phyloP scores from a whole-genome alignment of 2,113 vertebrate genomes.

The Salvelinus namaycush region DNA sequence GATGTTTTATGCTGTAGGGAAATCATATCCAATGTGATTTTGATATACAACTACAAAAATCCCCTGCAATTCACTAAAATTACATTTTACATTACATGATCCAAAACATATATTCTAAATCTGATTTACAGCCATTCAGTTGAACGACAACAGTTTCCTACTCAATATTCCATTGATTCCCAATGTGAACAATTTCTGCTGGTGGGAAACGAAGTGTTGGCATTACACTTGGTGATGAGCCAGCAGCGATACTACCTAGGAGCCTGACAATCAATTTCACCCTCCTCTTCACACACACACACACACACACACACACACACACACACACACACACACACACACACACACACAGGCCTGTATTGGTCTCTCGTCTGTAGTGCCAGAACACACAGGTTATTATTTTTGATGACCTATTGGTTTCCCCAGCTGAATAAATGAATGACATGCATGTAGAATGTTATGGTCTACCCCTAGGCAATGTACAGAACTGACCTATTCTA shows the following conservation, averaged over 20 bases:
- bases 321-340: no score
- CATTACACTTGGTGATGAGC: no score
- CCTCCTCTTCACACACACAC: no score
- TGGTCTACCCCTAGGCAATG: conserved; percentile 28
- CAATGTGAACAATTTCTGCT: conserved; percentile 44
- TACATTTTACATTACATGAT: not conserved
- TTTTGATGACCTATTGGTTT: conserved; percentile 64
- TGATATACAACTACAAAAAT: no score
- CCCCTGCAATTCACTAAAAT: not conserved
- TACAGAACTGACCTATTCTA: conserved; percentile 40
- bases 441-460: conserved; percentile 40
- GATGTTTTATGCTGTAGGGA: no score
- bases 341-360: no score
- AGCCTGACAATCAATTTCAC: no score
- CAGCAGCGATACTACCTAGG: no score
- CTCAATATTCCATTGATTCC: conserved; percentile 55
- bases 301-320: no score
- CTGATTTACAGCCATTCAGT: no score
- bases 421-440: not conserved
- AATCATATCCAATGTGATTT: no score
- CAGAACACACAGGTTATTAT: conserved; percentile 72
- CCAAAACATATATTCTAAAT: no score
- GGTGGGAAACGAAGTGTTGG: conserved; percentile 8
- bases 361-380: conserved; percentile 24
- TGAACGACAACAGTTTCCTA: conserved; percentile 10